Evolutionary conservation across 1,140 invertebrate genomes (phyloP), one percentile per base, ranked within the genome.

Genomic region (Drosophila tani): DNA sequence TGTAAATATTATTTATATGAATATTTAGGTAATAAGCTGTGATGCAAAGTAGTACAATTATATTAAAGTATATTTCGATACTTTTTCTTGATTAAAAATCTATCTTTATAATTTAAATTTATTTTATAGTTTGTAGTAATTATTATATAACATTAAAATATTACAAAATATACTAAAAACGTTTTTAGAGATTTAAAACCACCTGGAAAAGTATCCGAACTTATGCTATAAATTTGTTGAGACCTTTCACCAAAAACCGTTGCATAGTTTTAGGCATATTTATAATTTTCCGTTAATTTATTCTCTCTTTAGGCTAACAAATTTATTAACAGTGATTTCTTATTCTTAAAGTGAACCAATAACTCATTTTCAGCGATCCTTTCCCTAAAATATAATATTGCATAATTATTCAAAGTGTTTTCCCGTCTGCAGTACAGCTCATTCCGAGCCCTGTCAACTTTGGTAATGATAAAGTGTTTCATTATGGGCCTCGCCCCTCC

Each of bases 381-480:
- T 45, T 35, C 14, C 70, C 4, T 1, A 17, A 45, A 58, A 27
- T 63, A 53, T 38, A 51, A 53, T 60, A 69, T 38, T 47, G 56
- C 40, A 45, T 70, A 68, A 70, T 70, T 70, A 46, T 65, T 45
- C 29, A 62, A 46, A 32, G 32, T 55, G 38, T 32, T 45, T 68
- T 43, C 14, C 19, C 46, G 63, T 55, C 74, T 46, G 64, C 65
- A 67, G 65, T 60, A 63, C 47, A 86, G 70, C 75, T 86, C 65
- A 82, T 86, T 86, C 81, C 66, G 51, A 75, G 80, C 14, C 67
- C 83, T 88, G 83, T 87, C 83, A 87, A 88, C 75, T 82, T 81
- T 82, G 57, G 63, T 81, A 87, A 87, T 88, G 83, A 88, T 87
- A 88, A 87, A 87, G 84, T 88, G 84, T 83, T 74, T 75, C 71